These are phyloP conservation scores for Henicopernis longicauda DNA, from an alignment of 2,113 vertebrate genomes.

Conservation along the genomic window DNA sequence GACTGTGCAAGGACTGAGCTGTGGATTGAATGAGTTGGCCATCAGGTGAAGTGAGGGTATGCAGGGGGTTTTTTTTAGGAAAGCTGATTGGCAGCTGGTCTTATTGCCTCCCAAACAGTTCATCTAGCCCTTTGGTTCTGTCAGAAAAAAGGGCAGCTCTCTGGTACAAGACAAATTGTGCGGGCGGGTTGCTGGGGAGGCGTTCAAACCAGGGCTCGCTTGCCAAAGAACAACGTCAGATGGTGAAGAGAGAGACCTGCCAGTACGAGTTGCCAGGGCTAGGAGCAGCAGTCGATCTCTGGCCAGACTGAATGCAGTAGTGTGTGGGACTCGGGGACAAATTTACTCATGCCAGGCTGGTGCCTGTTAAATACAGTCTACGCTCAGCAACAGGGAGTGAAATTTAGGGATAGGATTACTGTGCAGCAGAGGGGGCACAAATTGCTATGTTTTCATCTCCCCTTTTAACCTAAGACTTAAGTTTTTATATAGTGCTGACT, in stretches of 20 bases:
- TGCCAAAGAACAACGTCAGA: not conserved
- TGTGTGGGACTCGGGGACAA: no score
- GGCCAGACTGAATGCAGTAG: not conserved
- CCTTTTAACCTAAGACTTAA: not conserved
- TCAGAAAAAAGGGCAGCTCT: not conserved
- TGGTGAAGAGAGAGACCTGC: not conserved
- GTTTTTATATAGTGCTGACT: not conserved
- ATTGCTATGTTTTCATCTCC: not conserved
- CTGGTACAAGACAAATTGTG: not conserved
- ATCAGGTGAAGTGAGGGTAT: not conserved
- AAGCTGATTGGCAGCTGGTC: not conserved
- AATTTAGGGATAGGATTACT: not conserved
- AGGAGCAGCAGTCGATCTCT: rapidly evolving
- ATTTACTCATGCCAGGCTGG: not conserved
- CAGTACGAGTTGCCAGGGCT: not conserved
- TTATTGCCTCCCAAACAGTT: not conserved
- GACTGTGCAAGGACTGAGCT: not conserved
- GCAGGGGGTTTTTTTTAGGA: not conserved
- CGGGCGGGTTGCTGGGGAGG: not conserved
- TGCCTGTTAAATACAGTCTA: not conserved
- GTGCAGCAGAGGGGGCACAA: not conserved
- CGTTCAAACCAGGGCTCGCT: not conserved
- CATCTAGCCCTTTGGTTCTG: not conserved
- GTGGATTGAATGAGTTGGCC: not conserved
- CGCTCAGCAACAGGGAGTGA: not conserved